phyloP scores from a whole-genome alignment of 2,888 invertebrate species.

The Oligia strigilis region DNA sequence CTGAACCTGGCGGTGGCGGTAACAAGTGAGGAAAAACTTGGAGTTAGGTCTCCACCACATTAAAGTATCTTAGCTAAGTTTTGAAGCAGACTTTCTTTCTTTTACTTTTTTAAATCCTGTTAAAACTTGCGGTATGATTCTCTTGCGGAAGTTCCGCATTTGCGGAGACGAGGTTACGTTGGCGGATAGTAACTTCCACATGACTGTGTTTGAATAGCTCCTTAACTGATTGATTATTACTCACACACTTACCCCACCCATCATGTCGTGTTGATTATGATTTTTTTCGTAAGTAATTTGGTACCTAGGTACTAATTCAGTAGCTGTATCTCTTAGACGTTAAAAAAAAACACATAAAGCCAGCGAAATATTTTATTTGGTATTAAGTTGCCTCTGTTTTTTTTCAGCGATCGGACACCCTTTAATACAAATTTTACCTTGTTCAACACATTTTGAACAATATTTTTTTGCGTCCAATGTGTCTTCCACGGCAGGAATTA shows the following conservation, averaged over 20 bases:
- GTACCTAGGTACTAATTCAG: background rate
- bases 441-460: conserved; percentile 75
- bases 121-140: too few species aligned
- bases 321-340: background rate
- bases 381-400: conserved; percentile 29
- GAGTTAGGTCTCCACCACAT: too few species aligned
- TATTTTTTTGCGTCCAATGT: background rate
- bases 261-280: background rate
- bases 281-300: background rate
- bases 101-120: too few species aligned
- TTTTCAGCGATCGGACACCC: conserved; percentile 72
- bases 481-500: background rate
- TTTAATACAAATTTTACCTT: conserved; percentile 73
- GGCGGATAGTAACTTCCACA: too few species aligned
- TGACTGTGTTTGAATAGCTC: too few species aligned
- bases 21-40: too few species aligned
- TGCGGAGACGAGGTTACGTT: too few species aligned
- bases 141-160: too few species aligned
- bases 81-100: too few species aligned
- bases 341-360: background rate
- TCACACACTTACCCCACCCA: background rate
- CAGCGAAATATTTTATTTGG: conserved; percentile 13
- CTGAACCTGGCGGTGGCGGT: too few species aligned
- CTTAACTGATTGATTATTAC: too few species aligned
- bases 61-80: too few species aligned